Conservation (phyloP, 2,888 invertebrate genomes). For the Oscheius onirici region DNA sequence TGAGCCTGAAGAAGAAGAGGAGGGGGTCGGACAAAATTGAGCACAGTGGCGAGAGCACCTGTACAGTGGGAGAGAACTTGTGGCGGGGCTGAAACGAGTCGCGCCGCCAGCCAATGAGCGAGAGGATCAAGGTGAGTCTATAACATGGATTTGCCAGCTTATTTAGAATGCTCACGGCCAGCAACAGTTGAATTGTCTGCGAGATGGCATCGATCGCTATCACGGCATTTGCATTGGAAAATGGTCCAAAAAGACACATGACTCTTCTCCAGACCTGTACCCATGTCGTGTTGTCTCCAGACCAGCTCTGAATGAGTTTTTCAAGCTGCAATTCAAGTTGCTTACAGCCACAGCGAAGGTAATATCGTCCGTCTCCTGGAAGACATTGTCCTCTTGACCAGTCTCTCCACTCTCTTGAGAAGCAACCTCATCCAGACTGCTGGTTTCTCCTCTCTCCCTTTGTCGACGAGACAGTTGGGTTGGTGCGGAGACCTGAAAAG, state of each 20-base stretch:
- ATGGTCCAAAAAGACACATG: conserved; percentile 61
- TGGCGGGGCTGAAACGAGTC: conserved; percentile 52
- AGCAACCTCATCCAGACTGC: conserved; percentile 30
- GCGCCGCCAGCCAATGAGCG: conserved; percentile 65
- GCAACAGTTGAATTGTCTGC: conserved; percentile 56
- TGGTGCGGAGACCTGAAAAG: conserved; percentile 5
- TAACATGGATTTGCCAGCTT: neutral
- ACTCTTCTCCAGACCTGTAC: conserved; percentile 67
- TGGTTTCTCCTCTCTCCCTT: conserved; percentile 27
- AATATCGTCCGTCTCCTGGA: conserved; percentile 57
- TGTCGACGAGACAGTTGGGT: conserved; percentile 7
- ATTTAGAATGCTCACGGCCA: conserved; percentile 38
- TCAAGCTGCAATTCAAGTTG: neutral
- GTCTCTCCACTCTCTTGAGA: conserved; percentile 33
- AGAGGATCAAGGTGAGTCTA: conserved; percentile 54
- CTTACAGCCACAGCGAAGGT: conserved; percentile 50
- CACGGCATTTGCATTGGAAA: conserved; percentile 46
- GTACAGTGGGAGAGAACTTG: conserved; percentile 63
- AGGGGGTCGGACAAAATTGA: conserved; percentile 51
- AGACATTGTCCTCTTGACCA: conserved; percentile 51
- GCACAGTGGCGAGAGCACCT: conserved; percentile 58
- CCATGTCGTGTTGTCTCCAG: conserved; percentile 61
- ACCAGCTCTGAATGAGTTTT: conserved; percentile 44
- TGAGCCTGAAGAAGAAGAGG: conserved; percentile 59
- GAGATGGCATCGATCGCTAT: conserved; percentile 64